Conservation (phyloP, 2,888 invertebrate genomes). For the Nemapogon koenigi region DNA sequence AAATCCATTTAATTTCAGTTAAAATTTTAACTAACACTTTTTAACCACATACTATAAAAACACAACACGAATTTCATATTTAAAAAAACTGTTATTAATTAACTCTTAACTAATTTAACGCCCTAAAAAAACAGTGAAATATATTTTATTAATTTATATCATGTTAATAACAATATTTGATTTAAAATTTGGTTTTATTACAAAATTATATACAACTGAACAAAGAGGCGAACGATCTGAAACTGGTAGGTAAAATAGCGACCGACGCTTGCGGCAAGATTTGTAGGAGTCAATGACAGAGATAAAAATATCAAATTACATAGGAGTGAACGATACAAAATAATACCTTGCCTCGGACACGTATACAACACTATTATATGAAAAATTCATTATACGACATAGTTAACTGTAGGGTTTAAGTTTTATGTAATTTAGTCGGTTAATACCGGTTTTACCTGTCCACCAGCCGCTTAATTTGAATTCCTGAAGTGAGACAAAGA, state of each 20-base stretch:
- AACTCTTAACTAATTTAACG: too few relatives aligned
- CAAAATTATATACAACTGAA: too few relatives aligned
- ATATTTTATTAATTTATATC: too few relatives aligned
- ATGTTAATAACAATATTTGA: too few relatives aligned
- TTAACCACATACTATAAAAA: too few relatives aligned
- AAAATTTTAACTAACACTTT: too few relatives aligned
- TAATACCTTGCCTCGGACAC: conserved; percentile 35
- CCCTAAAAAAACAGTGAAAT: too few relatives aligned
- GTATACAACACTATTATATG: conserved; percentile 41
- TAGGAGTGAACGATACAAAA: conserved; percentile 30
- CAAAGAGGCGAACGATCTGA: conserved; percentile 2
- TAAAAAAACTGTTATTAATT: too few relatives aligned
- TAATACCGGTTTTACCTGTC: conserved; percentile 57
- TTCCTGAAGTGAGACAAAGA: conserved; percentile 58
- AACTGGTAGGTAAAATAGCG: conserved; percentile 48
- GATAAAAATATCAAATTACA: conserved; percentile 30
- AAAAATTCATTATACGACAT: not conserved
- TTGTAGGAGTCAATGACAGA: conserved; percentile 34
- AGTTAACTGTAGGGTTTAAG: not conserved
- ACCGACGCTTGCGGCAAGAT: conserved; percentile 30
- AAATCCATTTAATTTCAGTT: too few relatives aligned
- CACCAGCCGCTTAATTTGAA: conserved; percentile 47
- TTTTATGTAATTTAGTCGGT: conserved; percentile 24
- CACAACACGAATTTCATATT: too few relatives aligned
- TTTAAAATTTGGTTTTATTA: too few relatives aligned